These are phyloP conservation scores for Dolichoris vasculosae DNA, from an alignment of 1,140 invertebrate genomes.

Conservation along the genomic window DNA sequence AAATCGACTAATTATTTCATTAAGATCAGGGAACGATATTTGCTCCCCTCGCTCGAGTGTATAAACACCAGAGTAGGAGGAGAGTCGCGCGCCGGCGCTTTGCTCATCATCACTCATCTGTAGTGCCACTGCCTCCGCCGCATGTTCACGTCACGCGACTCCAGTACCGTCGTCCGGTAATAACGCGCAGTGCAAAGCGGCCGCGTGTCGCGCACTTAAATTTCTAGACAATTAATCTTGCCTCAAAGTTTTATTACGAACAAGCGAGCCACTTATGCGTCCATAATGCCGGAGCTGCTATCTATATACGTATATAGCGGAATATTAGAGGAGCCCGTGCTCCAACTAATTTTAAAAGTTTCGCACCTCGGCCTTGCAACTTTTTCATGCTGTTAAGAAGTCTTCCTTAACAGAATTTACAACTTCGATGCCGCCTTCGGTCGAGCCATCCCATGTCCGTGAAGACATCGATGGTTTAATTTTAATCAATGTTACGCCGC, in stretches of 20 bases:
- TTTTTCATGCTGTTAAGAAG: constrained; percentile 39
- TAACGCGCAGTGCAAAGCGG: background rate
- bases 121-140: background rate
- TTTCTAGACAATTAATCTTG: constrained; percentile 49
- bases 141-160: background rate
- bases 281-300: background rate
- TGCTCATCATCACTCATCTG: constrained; percentile 14
- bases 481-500: constrained; percentile 37
- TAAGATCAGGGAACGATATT: background rate
- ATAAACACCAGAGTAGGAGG: background rate
- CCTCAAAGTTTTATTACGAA: constrained; percentile 46
- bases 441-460: background rate
- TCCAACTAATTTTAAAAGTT: constrained; percentile 50
- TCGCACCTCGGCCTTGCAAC: constrained; percentile 10
- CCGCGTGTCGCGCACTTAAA: constrained; percentile 26
- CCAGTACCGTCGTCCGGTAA: background rate
- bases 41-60: background rate
- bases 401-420: constrained; percentile 40
- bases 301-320: background rate
- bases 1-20: constrained; percentile 9
- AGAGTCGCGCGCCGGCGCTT: background rate
- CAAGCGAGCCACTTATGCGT: constrained; percentile 26
- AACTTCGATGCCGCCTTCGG: constrained; percentile 32
- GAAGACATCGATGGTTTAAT: constrained; percentile 24
- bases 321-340: constrained; percentile 19